Evolutionary conservation across 1,140 invertebrate species (phyloP), one percentile per base, ranked within the genome.

Genomic region (Chlorops oryzae): DNA sequence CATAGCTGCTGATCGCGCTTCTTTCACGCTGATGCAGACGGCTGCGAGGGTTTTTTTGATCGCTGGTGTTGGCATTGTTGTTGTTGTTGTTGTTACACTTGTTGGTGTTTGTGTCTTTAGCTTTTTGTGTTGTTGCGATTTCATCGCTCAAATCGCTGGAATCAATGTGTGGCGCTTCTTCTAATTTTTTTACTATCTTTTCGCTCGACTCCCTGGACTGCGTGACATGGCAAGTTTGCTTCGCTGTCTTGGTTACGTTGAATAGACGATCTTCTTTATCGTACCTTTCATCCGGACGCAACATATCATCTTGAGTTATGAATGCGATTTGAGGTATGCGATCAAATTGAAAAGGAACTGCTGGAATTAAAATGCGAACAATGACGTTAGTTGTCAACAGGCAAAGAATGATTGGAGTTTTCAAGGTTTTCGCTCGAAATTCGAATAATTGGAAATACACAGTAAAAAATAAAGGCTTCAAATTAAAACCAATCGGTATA

Each of bases 201-300:
- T 13, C 24, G 24, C 9, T 6, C 15, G 7, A 17, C 28, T 9
- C 9, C 28, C 15, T 32, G 9, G 15, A 9, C 9, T 15, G 9
- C 28, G 50, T 50, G 59, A 22, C 18, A 48, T 32, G 55, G 18
- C 22, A 48, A 37, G 41, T 55, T 40, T 58, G 37, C 72, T 74
- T 45, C 70, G 61, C 45, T 73, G 70, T 51, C 67, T 77, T 72
- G 50, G 41, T 44, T 37, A 54, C 32, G 34, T 51, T 52, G 40
- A 52, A 54, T 44, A 53, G 54, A 44, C 52, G 54, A 50, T 62
- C 55, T 20, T 56, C 47, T 42, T 65, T 62, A 57, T 72, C 65
- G 67, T 83, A 83, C 24, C 79, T 82, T 64, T 83, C 79, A 72
- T 83, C 81, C 47, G 81, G 81, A 55, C 81, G 73, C 59, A 83